Evolutionary conservation across 2,113 vertebrate genomes (phyloP), one percentile per base, ranked within the genome.

Genomic region (Alouatta palliata): DNA sequence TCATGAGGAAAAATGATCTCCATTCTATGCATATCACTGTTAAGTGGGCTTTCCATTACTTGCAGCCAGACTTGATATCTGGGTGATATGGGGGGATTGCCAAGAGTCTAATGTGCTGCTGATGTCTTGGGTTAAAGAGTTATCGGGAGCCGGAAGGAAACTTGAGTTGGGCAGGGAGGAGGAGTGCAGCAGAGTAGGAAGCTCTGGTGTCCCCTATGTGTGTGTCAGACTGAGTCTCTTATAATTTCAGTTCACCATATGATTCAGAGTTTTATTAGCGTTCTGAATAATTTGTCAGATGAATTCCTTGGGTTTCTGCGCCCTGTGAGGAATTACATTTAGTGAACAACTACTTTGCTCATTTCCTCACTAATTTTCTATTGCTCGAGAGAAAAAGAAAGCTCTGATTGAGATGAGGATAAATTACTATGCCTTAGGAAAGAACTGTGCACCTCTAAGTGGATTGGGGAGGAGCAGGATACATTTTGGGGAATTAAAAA

Each of bases 331-430:
- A 40, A 66, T 47, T 89, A 0, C 6, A 64, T 97, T 97, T 96
- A 96, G 88, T 87, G 83, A 93, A 83, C 45, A 96, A 95, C 45
- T 84, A 43, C 77, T 93, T 85, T 86, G 35, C 90, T 81, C 87
- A 85, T 95, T 97, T 88, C 80, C 96, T 94, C 84, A 97, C 79
- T 70, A 80, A 96, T 97, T 96, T 96, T 93, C 20, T 14, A 76
- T 52, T 96, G 85, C 88, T 77, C 64, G 45, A 94, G 94, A 94
- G 92, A 30, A 79, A 76, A 86, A 97, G 94, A 76, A 49, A 54
- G 47, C 49, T 85, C 84, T 92, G 91, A 91, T 43, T n/a, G 61
- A 71, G 83, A 83, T 61, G 82, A 95, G 25, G 25, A 23, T 90
- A 0, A 61, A 32, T 40, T 81, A 40, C 49, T 83, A 27, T 17